Evolutionary conservation across 2,888 invertebrate species (phyloP).

Genomic region (Volucella inanis): DNA sequence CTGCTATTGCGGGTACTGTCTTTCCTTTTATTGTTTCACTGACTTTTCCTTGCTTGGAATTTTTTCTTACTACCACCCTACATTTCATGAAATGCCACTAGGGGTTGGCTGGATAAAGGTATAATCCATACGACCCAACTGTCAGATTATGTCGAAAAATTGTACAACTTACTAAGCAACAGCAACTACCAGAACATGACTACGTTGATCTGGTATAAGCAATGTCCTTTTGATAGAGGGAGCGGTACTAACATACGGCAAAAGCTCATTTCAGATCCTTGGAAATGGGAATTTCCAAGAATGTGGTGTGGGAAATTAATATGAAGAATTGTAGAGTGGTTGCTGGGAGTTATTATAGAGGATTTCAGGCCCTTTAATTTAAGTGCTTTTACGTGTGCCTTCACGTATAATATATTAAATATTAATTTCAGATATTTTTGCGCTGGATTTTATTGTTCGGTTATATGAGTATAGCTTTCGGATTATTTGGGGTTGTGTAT

Average conservation of each 20-base stretch:
- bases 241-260: conserved; percentile 10
- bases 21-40: conserved; percentile 61
- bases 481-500: conserved; percentile 22
- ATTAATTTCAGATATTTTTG: conserved; percentile 65
- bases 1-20: not conserved
- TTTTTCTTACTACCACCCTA: not conserved
- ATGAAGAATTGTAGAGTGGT: conserved; percentile 1
- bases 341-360: conserved; percentile 42
- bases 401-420: conserved; percentile 63
- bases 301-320: not conserved
- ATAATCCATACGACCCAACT: conserved; percentile 63
- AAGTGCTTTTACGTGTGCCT: conserved; percentile 74
- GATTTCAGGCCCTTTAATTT: conserved; percentile 68
- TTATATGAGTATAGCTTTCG: conserved; percentile 1
- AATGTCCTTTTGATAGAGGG: conserved; percentile 44
- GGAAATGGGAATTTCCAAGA: too few species aligned
- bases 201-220: conserved; percentile 65
- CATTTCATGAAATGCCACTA: not conserved
- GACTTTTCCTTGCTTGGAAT: conserved; percentile 59
- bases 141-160: conserved; percentile 73
- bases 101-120: not conserved
- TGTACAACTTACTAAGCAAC: conserved; percentile 71
- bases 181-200: conserved; percentile 61
- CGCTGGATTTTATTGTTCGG: conserved; percentile 35
- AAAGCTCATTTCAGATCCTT: conserved; percentile 46